Base-by-base conservation (phyloP, 2,113 vertebrate genomes). In the Trochalopteron elliotii region DNA sequence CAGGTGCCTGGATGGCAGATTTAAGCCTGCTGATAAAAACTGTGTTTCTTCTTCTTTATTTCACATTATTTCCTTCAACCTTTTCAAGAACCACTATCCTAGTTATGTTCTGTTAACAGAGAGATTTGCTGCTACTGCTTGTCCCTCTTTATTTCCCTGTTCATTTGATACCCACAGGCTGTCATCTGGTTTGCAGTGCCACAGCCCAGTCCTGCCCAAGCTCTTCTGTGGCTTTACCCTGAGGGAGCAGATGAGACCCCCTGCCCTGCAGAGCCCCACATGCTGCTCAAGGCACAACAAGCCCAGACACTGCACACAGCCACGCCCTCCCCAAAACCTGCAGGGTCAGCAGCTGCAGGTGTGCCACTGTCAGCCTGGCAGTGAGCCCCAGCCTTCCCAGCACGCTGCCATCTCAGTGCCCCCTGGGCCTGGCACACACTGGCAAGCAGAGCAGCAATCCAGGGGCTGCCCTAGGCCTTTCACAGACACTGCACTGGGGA, bases 241-340 rank as follows among this genome's bases (percentile, higher is more conserved):
- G 14, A 78, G 35, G 1, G 1, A 61, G 49, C 3, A 4, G 55
- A 86, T 1, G 39, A 68, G 53, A 45, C 6, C 11, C 33, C 30
- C 37, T 3, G 33, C 20, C 31, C 57, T 23, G 23, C 53, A 4
- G 15, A 64, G 68, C 55, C 65, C n/a, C 60, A 31, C 5, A 5
- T 9, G 4, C 13, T 0, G 0, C n/a, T 28, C 4, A 0, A 52
- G 65, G 18, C 42, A 50, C 11, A 12, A 14, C 2, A 42, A 70
- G 22, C 8, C 25, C 45, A 12, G 55, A 11, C 24, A 35, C 8
- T 0, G 1, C 28, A 22, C 2, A 2, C 15, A 71, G 47, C 18
- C 16, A 0, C 3, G 24, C 37, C 15, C 42, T 27, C 78, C 44
- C 67, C 57, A 83, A 35, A 75, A 33, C 5, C 35, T 27, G 37